Evolutionary conservation across 2,888 invertebrate species (phyloP).

Genomic region (Smittia sp.): DNA sequence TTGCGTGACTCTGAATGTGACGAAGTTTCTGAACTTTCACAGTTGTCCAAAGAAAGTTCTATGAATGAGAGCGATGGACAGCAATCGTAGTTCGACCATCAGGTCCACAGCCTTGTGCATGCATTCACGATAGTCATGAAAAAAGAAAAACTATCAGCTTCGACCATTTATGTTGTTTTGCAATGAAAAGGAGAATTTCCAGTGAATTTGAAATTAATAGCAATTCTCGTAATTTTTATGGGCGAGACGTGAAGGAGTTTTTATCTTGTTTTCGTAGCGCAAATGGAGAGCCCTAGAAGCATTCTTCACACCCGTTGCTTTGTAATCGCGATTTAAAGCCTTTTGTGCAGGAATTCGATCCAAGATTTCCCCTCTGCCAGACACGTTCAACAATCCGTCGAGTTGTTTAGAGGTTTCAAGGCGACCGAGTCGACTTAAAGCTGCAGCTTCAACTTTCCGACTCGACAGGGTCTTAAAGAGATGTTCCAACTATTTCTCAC

Average conservation of each 20-base stretch:
- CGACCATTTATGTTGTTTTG: neutral
- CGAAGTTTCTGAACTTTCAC: too few species aligned
- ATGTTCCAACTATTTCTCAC: too few species aligned
- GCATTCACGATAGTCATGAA: too few species aligned
- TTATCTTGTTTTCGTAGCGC: neutral
- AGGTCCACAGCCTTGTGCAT: too few species aligned
- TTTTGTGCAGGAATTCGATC: neutral
- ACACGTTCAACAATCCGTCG: neutral
- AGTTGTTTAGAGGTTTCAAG: too few species aligned
- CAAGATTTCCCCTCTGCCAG: neutral
- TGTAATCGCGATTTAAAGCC: conserved; percentile 1
- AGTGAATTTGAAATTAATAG: conserved; percentile 6
- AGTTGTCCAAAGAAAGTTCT: too few species aligned
- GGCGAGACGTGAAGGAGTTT: neutral
- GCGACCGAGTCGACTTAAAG: too few species aligned
- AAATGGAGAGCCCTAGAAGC: neutral
- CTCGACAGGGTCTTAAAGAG: too few species aligned
- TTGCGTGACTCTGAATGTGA: too few species aligned
- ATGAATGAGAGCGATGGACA: too few species aligned
- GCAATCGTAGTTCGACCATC: too few species aligned
- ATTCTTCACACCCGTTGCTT: conserved; percentile 5
- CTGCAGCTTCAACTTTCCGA: too few species aligned
- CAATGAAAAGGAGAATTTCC: neutral
- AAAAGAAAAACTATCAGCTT: neutral
- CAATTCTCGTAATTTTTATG: conserved; percentile 12